A percentile compares a stretch with the other conserved stretches of the same genome.
phyloP scores from a whole-genome alignment of 2,113 vertebrate species.

The Choloepus hoffmanni region DNA sequence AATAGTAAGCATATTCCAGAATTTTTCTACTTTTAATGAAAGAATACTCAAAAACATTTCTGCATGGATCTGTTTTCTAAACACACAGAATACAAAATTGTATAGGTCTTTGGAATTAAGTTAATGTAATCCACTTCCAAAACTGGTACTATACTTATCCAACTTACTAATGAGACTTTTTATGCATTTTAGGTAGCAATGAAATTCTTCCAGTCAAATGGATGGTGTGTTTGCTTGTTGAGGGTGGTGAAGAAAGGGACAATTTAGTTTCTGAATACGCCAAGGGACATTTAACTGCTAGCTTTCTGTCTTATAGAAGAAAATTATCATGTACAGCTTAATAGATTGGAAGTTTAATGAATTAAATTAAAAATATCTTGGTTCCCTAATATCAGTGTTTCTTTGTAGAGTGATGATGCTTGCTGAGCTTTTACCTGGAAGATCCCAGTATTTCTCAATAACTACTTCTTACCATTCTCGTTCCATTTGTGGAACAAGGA shows the following conservation, averaged over 20 bases:
- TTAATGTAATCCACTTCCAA: background rate
- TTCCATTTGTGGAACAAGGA: background rate
- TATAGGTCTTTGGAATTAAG: background rate
- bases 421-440: background rate
- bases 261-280: background rate
- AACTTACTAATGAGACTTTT: background rate
- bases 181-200: background rate
- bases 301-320: background rate
- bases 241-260: background rate
- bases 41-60: constrained; percentile 17
- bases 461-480: background rate
- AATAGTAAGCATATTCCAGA: background rate
- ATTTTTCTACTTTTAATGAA: constrained; percentile 25
- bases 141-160: background rate
- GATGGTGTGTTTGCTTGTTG: background rate
- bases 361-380: background rate
- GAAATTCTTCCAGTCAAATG: background rate
- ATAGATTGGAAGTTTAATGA: background rate
- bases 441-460: background rate
- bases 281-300: background rate
- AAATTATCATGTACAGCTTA: background rate
- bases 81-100: background rate
- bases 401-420: background rate
- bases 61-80: constrained; percentile 26
- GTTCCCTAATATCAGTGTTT: background rate